Evolutionary conservation across 30 jellyfish, hydroid and myxozoan genomes (phyloP).

Genomic region (Pelagia noctiluca): DNA sequence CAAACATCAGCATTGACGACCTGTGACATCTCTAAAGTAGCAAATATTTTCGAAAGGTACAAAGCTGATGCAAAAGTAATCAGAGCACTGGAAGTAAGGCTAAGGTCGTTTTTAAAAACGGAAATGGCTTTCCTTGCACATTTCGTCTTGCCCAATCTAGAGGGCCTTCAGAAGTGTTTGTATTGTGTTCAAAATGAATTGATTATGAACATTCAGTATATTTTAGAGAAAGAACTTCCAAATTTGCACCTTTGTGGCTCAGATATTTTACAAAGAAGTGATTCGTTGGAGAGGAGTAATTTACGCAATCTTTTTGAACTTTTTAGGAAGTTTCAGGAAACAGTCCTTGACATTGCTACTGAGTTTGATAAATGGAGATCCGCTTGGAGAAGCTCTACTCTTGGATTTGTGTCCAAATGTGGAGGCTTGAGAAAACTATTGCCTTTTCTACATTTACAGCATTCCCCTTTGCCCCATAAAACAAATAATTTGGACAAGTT

Average conservation of each 20-base stretch:
- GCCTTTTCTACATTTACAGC: constrained; percentile 47
- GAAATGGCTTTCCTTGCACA: constrained; percentile 53
- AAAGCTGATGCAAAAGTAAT: constrained; percentile 48
- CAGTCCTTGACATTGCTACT: constrained; percentile 2
- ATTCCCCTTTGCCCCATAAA: constrained; percentile 31
- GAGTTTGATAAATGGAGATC: constrained; percentile 24
- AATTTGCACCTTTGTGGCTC: constrained; percentile 10
- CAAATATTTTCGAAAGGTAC: constrained; percentile 48
- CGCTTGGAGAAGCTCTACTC: constrained; percentile 41
- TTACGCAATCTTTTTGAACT: constrained; percentile 48
- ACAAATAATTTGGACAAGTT: not conserved
- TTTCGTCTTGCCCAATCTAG: constrained; percentile 12
- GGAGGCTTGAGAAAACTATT: constrained; percentile 45
- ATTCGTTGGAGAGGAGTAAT: constrained; percentile 29
- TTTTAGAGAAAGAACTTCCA: constrained; percentile 12
- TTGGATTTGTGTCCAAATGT: constrained; percentile 33
- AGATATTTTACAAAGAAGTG: constrained; percentile 12
- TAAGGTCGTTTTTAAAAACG: constrained; percentile 56
- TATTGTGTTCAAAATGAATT: constrained; percentile 35
- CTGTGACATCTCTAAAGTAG: constrained; percentile 58
- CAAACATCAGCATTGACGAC: not conserved
- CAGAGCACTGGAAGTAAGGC: constrained; percentile 38
- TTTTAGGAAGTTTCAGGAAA: constrained; percentile 38
- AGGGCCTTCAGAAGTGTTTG: constrained; percentile 32
- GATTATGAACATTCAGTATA: constrained; percentile 31